Conservation (phyloP, 2,113 vertebrate species). For the Trogon surrucura region DNA sequence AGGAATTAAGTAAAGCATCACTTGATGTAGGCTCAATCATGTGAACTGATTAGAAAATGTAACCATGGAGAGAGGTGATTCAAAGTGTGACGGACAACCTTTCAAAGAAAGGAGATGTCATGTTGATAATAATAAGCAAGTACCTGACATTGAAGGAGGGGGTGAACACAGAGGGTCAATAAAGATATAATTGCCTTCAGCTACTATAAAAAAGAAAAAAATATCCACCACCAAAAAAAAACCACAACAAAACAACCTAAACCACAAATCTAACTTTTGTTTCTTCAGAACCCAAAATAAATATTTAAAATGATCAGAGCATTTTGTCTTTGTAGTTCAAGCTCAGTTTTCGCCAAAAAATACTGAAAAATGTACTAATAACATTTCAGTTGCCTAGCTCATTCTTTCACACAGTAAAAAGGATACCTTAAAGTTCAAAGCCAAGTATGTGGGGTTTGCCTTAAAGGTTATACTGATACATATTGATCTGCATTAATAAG, state of each 20-base stretch:
- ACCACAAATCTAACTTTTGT: background rate
- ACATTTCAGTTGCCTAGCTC: background rate
- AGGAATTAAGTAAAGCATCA: constrained; percentile 90
- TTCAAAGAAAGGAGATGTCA: constrained; percentile 78
- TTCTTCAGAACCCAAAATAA: constrained; percentile 17
- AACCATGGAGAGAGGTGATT: constrained; percentile 67
- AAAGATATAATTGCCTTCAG: constrained; percentile 77
- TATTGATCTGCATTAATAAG: constrained; percentile 16
- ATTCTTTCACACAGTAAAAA: background rate
- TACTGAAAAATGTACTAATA: background rate
- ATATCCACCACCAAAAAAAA: too few species aligned
- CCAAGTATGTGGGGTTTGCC: background rate
- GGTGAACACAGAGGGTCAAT: constrained; percentile 62
- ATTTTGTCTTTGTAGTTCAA: background rate
- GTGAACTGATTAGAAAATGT: constrained; percentile 88
- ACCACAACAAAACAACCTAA: background rate
- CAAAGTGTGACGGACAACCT: constrained; percentile 76
- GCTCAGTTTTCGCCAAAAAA: background rate
- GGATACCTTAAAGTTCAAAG: constrained; percentile 20
- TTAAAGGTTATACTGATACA: constrained; percentile 27
- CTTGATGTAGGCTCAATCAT: constrained; percentile 84
- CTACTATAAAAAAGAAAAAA: background rate
- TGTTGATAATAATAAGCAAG: constrained; percentile 70
- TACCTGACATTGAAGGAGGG: constrained; percentile 56
- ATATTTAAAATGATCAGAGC: background rate